These are phyloP conservation scores for Gastracanthus pulcherrimus DNA, from an alignment of 2,888 invertebrate genomes.

Conservation along the genomic window DNA sequence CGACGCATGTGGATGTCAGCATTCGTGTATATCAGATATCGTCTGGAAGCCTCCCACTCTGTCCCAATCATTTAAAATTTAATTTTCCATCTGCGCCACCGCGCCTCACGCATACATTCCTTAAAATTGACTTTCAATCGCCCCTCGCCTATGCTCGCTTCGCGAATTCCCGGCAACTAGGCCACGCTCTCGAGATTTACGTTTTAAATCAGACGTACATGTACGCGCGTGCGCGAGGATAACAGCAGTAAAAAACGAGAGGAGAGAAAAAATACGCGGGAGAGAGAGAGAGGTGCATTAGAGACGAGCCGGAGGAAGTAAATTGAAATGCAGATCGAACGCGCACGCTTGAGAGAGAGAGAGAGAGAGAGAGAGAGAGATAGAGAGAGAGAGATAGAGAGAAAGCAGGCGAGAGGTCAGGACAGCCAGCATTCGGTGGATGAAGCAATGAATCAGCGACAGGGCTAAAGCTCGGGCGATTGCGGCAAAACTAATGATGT, in stretches of 20 bases:
- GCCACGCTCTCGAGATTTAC: conserved; percentile 45
- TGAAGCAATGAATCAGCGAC: conserved; percentile 36
- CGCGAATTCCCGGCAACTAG: conserved; percentile 41
- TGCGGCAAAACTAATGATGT: conserved; percentile 53
- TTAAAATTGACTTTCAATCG: conserved; percentile 54
- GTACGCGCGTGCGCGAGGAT: neutral
- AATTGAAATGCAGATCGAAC: neutral
- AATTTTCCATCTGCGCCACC: conserved; percentile 31
- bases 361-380: neutral
- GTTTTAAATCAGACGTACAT: conserved; percentile 48
- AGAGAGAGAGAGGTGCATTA: neutral
- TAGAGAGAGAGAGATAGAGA: conserved; percentile 15
- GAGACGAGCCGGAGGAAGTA: neutral
- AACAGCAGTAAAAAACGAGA: neutral
- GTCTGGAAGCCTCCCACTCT: neutral
- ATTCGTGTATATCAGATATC: too few species aligned
- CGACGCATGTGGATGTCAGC: neutral
- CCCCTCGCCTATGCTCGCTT: neutral
- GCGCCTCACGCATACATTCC: conserved; percentile 3
- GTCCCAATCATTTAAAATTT: conserved; percentile 41
- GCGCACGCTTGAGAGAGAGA: neutral
- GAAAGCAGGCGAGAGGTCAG: conserved; percentile 1
- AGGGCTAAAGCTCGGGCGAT: neutral
- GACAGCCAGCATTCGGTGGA: neutral
- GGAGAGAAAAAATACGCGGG: neutral